Base-by-base conservation (phyloP, 2,113 vertebrate species). In the Aphelocoma coerulescens region DNA sequence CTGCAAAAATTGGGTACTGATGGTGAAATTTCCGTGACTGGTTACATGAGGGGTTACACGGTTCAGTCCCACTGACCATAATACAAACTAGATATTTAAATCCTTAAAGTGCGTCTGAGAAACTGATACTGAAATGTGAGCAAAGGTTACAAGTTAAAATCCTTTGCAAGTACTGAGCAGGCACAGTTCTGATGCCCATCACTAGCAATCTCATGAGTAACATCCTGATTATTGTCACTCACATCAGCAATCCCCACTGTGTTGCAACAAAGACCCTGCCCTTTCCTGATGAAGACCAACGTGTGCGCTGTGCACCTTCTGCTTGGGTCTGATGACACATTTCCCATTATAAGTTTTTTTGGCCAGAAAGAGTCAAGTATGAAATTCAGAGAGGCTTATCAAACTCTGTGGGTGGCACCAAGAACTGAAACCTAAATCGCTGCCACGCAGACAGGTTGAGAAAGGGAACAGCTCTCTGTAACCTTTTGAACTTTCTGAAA, bases 401-500 rank as follows among this genome's bases (percentile, higher is more conserved):
- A 71, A 88, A 59, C 54, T 89, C 76, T 61, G 68, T 89, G 91
- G 49, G 88, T 82, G 87, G 89, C 85, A 93, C 49, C 57, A 82
- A 80, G 48, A 37, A 32, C 61, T 84, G 78, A 27, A 48, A 37
- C 62, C 73, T 77, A 91, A 96, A 93, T 41, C 13, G 18, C 48
- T 0, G 1, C 44, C 52, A 11, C 76, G 46, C n/a, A 93, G 77
- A 68, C 68, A 92, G 72, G 75, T 91, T 88, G 75, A 92, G 88
- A 94, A 95, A 93, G 66, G 41, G 68, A 93, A 58, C 80, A 77
- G 32, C 55, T 91, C 62, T 89, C 66, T 82, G 48, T 79, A 91
- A 96, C 94, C 84, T 96, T 96, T 89, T 88, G 95, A 97, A 97
- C 95, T 96, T 95, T 89, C 73, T 95, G 89, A 93, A 88, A 89